These are phyloP conservation scores for Orius laevigatus DNA, from an alignment of 1,140 invertebrate genomes.

Conservation along the genomic window DNA sequence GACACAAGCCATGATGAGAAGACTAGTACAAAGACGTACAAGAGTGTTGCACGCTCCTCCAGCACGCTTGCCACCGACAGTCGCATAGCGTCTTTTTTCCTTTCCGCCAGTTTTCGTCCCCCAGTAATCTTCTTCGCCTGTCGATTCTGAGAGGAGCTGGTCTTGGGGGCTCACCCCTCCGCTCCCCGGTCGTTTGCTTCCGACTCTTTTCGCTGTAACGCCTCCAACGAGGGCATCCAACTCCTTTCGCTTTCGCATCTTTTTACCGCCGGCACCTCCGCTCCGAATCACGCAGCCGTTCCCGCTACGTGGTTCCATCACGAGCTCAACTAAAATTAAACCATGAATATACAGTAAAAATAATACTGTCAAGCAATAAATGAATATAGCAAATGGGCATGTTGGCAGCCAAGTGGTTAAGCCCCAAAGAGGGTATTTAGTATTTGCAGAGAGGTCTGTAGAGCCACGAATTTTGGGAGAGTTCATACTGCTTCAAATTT, in stretches of 20 bases:
- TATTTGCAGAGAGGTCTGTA: no score
- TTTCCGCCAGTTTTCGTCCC: slow-evolving; percentile 30
- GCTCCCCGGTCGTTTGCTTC: slow-evolving; percentile 21
- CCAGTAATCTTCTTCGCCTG: slow-evolving; percentile 33
- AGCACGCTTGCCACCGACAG: slow-evolving; percentile 25
- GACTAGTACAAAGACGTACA: slow-evolving; percentile 38
- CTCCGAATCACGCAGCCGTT: background rate
- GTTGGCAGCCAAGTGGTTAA: no score
- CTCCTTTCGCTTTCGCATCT: slow-evolving; percentile 38
- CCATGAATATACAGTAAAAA: no score
- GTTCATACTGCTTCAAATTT: no score
- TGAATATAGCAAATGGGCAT: no score
- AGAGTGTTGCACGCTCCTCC: slow-evolving; percentile 29
- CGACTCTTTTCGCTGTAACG: slow-evolving; percentile 17
- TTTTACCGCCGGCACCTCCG: slow-evolving; percentile 27
- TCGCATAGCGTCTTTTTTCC: slow-evolving; percentile 24
- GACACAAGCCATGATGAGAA: slow-evolving; percentile 42
- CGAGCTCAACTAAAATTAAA: no score
- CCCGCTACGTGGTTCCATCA: no score
- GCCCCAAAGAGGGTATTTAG: no score
- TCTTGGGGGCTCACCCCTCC: slow-evolving; percentile 27
- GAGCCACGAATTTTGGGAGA: no score
- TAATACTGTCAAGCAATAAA: no score
- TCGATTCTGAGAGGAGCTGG: slow-evolving; percentile 29
- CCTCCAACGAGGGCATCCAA: slow-evolving; percentile 31